Conservation (phyloP, 1,140 invertebrate species). For the Magallana gigas region DNA sequence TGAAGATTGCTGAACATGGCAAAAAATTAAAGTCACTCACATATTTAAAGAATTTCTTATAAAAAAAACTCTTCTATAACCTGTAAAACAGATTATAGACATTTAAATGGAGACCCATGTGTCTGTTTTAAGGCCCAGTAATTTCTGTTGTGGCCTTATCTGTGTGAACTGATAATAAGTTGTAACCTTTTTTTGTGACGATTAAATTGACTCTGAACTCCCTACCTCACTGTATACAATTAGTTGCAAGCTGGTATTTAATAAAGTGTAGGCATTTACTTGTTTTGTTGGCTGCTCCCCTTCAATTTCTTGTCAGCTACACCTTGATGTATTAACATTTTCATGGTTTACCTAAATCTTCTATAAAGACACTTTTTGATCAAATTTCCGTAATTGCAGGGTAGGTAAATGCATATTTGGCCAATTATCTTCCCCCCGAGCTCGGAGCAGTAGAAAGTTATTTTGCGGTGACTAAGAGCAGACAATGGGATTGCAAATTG, state of each 20-base stretch:
- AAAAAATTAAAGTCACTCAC: neutral
- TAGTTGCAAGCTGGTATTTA: conserved; percentile 17
- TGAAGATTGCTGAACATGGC: too few species aligned
- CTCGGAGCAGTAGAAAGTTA: neutral
- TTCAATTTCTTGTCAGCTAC: neutral
- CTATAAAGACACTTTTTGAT: conserved; percentile 22
- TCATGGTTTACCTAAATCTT: conserved; percentile 15
- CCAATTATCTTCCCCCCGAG: neutral
- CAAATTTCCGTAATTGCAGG: neutral
- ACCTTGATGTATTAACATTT: conserved; percentile 9
- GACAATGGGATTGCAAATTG: neutral
- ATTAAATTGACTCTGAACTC: conserved; percentile 31
- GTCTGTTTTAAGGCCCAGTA: neutral
- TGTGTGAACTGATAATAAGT: conserved; percentile 6
- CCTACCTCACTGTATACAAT: neutral
- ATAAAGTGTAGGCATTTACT: conserved; percentile 18
- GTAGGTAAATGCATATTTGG: conserved; percentile 26
- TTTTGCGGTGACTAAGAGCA: neutral
- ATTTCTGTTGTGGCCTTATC: neutral
- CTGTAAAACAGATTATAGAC: neutral
- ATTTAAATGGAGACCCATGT: neutral
- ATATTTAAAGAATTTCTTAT: neutral
- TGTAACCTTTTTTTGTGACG: neutral
- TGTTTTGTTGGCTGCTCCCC: neutral
- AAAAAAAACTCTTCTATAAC: neutral